Evolutionary conservation across 2,888 invertebrate genomes (phyloP).

Genomic region (Pharmacophagus antenor): DNA sequence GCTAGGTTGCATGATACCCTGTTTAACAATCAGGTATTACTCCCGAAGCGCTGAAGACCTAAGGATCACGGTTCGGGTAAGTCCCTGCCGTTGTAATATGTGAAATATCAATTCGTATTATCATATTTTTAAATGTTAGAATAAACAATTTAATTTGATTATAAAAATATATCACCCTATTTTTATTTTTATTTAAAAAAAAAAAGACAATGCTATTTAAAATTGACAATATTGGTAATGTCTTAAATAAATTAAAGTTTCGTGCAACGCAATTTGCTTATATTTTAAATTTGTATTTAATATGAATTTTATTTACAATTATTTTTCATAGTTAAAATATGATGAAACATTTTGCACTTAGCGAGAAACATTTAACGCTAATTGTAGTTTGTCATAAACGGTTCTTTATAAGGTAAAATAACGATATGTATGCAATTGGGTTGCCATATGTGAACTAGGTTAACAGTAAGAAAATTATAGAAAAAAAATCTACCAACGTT

Average conservation of each 20-base stretch:
- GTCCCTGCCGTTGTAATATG: constrained; percentile 37
- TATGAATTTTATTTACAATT: not conserved
- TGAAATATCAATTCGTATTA: not conserved
- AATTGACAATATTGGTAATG: no score
- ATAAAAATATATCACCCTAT: no score
- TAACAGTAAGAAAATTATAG: constrained; percentile 48
- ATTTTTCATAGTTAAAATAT: not conserved
- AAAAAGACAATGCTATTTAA: no score
- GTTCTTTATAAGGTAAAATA: constrained; percentile 20
- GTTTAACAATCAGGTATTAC: constrained; percentile 63
- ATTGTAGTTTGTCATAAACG: constrained; percentile 16
- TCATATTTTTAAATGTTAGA: no score
- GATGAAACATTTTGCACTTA: constrained; percentile 5
- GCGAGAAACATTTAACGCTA: constrained; percentile 4
- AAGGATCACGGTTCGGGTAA: constrained; percentile 66
- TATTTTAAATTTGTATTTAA: no score
- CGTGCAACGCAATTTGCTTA: not conserved
- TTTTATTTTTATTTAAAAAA: no score
- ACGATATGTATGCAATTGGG: constrained; percentile 39
- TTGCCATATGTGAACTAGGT: constrained; percentile 52
- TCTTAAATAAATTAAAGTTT: not conserved
- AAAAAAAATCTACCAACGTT: constrained; percentile 38
- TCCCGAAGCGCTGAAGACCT: constrained; percentile 65
- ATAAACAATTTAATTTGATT: no score
- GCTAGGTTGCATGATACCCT: constrained; percentile 58